phyloP scores from a whole-genome alignment of 2,797 vertebrate species.

The Epinephelus coioides region DNA sequence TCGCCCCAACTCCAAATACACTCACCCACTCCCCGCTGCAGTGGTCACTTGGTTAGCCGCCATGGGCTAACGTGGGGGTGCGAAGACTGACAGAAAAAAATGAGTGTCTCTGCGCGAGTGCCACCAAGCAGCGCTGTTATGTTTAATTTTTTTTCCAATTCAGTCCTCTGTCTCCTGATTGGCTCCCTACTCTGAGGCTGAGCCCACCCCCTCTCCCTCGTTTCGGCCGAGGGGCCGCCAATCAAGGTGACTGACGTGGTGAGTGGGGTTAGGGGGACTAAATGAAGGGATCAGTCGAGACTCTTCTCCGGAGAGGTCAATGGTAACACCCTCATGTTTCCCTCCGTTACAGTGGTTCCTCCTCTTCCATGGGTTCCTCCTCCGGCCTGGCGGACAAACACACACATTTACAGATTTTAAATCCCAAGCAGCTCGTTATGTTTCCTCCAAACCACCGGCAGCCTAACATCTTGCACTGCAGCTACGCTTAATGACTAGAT shows the following conservation, averaged over 20 bases:
- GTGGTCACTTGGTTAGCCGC: conserved; percentile 56
- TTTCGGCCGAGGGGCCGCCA: conserved; percentile 74
- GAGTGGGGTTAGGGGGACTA: conserved; percentile 76
- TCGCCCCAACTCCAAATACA: conserved; percentile 42
- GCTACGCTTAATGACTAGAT: neutral
- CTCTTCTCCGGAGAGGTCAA: conserved; percentile 81
- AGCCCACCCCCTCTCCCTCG: conserved; percentile 79
- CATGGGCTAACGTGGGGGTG: conserved; percentile 57
- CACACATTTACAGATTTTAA: neutral
- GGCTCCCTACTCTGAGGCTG: conserved; percentile 81
- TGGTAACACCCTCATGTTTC: conserved; percentile 66
- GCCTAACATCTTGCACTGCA: too few relatives aligned
- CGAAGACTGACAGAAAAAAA: conserved; percentile 77
- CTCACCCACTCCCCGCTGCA: conserved; percentile 40
- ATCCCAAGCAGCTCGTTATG: neutral
- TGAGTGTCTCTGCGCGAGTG: conserved; percentile 71
- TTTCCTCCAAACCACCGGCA: neutral
- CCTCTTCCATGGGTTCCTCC: conserved; percentile 97
- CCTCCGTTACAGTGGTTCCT: conserved; percentile 92
- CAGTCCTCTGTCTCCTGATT: conserved; percentile 83
- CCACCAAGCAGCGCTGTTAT: conserved; percentile 56
- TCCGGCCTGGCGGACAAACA: conserved; percentile 83
- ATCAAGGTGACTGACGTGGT: conserved; percentile 80
- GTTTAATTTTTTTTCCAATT: conserved; percentile 59
- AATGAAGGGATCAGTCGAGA: conserved; percentile 83